Evolutionary conservation across 1,140 invertebrate genomes (phyloP).

Genomic region (Vanessa tameamea): DNA sequence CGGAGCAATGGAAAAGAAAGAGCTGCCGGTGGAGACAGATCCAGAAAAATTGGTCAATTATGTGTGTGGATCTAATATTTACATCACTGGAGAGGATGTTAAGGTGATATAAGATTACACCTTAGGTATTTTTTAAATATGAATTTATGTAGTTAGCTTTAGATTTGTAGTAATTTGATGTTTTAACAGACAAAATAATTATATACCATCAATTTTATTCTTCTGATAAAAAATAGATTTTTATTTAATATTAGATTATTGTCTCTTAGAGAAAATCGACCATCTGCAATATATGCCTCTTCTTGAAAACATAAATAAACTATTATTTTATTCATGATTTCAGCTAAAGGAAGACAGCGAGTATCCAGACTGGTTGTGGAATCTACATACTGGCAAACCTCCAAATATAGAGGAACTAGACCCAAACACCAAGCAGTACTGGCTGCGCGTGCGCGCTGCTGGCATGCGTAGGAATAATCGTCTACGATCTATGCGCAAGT

Average conservation of each 20-base stretch:
- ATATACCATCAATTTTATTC: neutral
- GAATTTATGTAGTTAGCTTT: no score
- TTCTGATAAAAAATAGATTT: no score
- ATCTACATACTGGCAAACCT: constrained; percentile 83
- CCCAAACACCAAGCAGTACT: constrained; percentile 90
- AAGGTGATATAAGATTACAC: constrained; percentile 74
- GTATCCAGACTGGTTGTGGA: constrained; percentile 97
- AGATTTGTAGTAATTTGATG: neutral
- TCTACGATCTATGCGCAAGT: constrained; percentile 80
- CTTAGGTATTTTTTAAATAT: neutral
- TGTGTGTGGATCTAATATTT: constrained; percentile 93
- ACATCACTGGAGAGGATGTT: constrained; percentile 88
- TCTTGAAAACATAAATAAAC: neutral
- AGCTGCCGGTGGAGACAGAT: constrained; percentile 93
- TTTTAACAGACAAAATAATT: neutral
- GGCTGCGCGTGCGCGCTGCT: constrained; percentile 85
- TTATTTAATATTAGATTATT: no score
- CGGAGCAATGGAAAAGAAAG: constrained; percentile 85
- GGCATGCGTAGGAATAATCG: constrained; percentile 83
- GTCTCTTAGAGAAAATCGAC: neutral
- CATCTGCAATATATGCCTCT: neutral
- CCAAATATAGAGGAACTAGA: constrained; percentile 88
- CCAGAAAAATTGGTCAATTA: constrained; percentile 87
- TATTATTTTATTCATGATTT: constrained; percentile 11
- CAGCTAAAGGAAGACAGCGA: constrained; percentile 90